A percentile compares a stretch with the other conserved stretches of the same genome.
Evolutionary conservation across 2,888 invertebrate species (phyloP).

Genomic region (Cerastoderma edule): DNA sequence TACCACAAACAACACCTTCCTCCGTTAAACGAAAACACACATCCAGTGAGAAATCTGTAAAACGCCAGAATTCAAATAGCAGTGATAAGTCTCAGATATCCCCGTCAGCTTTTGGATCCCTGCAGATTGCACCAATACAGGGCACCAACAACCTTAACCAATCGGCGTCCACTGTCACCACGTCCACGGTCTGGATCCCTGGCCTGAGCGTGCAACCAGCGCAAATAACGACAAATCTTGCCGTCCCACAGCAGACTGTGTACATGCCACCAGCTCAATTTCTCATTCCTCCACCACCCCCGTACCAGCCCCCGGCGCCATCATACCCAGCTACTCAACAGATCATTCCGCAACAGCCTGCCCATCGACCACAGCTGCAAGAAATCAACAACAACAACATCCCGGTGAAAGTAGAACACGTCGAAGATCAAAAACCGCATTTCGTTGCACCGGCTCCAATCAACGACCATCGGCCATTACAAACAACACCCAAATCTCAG

Average conservation of each 20-base stretch:
- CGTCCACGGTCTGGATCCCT: too few relatives aligned
- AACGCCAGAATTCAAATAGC: constrained; percentile 8
- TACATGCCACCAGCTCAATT: neutral
- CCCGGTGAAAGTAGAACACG: constrained; percentile 19
- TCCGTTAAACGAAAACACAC: constrained; percentile 19
- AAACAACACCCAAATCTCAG: too few relatives aligned
- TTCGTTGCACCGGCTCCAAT: neutral
- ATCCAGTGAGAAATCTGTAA: constrained; percentile 2
- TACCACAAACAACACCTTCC: neutral
- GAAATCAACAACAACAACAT: constrained; percentile 36
- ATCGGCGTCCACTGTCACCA: neutral
- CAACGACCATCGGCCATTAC: neutral
- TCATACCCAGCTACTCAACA: neutral
- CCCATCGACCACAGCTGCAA: neutral
- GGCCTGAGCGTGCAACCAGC: neutral
- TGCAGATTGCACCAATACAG: neutral
- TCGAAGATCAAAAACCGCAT: neutral
- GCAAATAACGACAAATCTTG: constrained; percentile 1
- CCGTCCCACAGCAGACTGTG: constrained; percentile 3
- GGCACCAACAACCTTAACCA: constrained; percentile 14
- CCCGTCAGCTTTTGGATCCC: neutral
- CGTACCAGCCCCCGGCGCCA: constrained; percentile 13
- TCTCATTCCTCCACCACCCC: neutral
- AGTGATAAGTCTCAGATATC: constrained; percentile 8
- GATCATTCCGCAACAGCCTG: neutral